Evolutionary conservation across 2,888 invertebrate genomes (phyloP).

Genomic region (Brachyopa scutellaris): DNA sequence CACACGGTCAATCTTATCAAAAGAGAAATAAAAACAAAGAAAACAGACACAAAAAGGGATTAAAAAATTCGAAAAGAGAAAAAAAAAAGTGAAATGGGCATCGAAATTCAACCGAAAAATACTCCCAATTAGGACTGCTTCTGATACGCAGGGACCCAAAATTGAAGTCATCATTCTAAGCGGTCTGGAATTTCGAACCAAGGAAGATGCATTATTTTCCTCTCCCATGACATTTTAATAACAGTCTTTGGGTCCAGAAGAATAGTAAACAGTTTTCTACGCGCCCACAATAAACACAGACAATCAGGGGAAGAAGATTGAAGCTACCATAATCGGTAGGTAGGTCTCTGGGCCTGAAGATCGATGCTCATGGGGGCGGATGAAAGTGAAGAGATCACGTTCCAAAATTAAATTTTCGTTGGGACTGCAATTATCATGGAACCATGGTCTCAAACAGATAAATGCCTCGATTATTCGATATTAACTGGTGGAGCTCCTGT

Average conservation of each 20-base stretch:
- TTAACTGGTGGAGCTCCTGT: constrained; percentile 68
- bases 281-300: constrained; percentile 70
- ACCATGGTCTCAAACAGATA: constrained; percentile 65
- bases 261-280: constrained; percentile 71
- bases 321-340: constrained; percentile 70
- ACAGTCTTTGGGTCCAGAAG: constrained; percentile 76
- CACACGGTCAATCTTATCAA: constrained; percentile 58
- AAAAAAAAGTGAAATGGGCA: constrained; percentile 73
- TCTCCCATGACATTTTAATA: constrained; percentile 82
- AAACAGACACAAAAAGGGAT: constrained; percentile 79
- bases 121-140: constrained; percentile 82
- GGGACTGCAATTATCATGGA: constrained; percentile 65
- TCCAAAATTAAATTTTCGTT: constrained; percentile 72
- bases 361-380: constrained; percentile 71
- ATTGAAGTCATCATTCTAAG: constrained; percentile 73
- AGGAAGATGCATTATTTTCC: constrained; percentile 75
- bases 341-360: constrained; percentile 61
- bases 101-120: constrained; percentile 76
- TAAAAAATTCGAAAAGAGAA: constrained; percentile 75
- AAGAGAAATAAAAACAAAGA: constrained; percentile 38
- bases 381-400: constrained; percentile 73
- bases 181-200: constrained; percentile 68
- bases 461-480: constrained; percentile 68
- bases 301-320: constrained; percentile 13
- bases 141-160: constrained; percentile 78